phyloP scores from a whole-genome alignment of 2,888 invertebrate genomes.

The Blera fallax region DNA sequence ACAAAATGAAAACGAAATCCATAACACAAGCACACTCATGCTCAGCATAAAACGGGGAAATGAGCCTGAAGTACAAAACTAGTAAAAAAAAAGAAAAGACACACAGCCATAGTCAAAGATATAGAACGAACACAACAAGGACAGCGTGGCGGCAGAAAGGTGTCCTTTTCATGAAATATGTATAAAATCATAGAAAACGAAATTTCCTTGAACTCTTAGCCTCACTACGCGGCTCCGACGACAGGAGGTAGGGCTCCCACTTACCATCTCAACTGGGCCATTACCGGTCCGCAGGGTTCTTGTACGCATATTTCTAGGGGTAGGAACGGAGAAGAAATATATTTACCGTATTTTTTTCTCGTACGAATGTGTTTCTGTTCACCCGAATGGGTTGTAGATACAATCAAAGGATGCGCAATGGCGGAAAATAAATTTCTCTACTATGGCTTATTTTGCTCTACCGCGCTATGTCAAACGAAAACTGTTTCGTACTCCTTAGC shows the following conservation, averaged over 20 bases:
- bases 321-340: background rate
- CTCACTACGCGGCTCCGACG: background rate
- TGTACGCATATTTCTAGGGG: background rate
- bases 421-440: slow-evolving; percentile 16
- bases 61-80: slow-evolving; percentile 20
- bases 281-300: slow-evolving; percentile 29
- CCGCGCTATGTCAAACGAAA: slow-evolving; percentile 30
- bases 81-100: slow-evolving; percentile 1
- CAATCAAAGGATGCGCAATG: slow-evolving; percentile 43
- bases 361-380: slow-evolving; percentile 43
- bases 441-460: background rate
- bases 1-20: slow-evolving; percentile 10
- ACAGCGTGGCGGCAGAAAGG: slow-evolving; percentile 10
- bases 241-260: background rate
- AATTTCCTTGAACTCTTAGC: slow-evolving; percentile 40
- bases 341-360: slow-evolving; percentile 14
- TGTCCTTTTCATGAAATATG: slow-evolving; percentile 33
- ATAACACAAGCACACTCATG: slow-evolving; percentile 1
- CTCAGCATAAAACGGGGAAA: background rate
- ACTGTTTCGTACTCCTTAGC: background rate
- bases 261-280: background rate
- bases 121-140: slow-evolving; percentile 8
- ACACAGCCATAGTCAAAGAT: background rate
- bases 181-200: slow-evolving; percentile 28
- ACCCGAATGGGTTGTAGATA: slow-evolving; percentile 45